Evolutionary conservation across 2,888 invertebrate genomes (phyloP).

Genomic region (Cephus pygmeus): DNA sequence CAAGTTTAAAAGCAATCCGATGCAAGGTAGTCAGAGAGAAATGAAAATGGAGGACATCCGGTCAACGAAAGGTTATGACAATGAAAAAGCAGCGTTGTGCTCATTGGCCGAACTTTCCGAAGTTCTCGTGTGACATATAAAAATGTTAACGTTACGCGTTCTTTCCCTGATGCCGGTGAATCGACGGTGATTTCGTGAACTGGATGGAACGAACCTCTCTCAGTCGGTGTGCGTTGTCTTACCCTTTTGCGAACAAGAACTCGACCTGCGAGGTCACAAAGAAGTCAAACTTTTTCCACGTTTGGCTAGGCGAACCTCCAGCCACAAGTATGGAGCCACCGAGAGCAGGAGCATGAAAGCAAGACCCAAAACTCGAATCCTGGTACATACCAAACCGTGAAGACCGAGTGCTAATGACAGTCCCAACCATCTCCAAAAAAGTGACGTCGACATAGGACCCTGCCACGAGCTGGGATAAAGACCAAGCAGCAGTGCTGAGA

Average conservation of each 20-base stretch:
- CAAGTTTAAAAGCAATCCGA: background rate
- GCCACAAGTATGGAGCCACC: slow-evolving; percentile 69
- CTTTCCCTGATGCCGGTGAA: slow-evolving; percentile 18
- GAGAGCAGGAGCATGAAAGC: slow-evolving; percentile 68
- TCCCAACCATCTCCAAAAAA: slow-evolving; percentile 71
- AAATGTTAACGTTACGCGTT: slow-evolving; percentile 38
- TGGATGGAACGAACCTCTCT: slow-evolving; percentile 60
- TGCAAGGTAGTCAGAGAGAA: background rate
- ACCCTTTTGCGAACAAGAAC: slow-evolving; percentile 28
- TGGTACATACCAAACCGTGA: slow-evolving; percentile 71
- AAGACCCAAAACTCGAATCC: slow-evolving; percentile 66
- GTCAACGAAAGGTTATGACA: slow-evolving; percentile 1
- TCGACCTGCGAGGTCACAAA: slow-evolving; percentile 67
- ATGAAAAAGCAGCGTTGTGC: slow-evolving; percentile 23
- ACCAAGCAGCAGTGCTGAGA: slow-evolving; percentile 58
- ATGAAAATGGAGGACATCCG: background rate
- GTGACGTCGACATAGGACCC: slow-evolving; percentile 63
- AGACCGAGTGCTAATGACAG: slow-evolving; percentile 71
- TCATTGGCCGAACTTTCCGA: slow-evolving; percentile 31
- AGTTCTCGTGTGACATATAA: slow-evolving; percentile 40
- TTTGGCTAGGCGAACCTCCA: slow-evolving; percentile 67
- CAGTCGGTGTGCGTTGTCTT: slow-evolving; percentile 52
- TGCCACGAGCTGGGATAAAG: slow-evolving; percentile 65
- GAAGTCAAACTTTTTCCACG: slow-evolving; percentile 66
- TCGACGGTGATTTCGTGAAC: slow-evolving; percentile 30